Percentiles rank a stretch among this genome's conserved stretches.
Evolutionary conservation across 1,140 invertebrate genomes (phyloP).

Genomic region (Bombus impatiens): DNA sequence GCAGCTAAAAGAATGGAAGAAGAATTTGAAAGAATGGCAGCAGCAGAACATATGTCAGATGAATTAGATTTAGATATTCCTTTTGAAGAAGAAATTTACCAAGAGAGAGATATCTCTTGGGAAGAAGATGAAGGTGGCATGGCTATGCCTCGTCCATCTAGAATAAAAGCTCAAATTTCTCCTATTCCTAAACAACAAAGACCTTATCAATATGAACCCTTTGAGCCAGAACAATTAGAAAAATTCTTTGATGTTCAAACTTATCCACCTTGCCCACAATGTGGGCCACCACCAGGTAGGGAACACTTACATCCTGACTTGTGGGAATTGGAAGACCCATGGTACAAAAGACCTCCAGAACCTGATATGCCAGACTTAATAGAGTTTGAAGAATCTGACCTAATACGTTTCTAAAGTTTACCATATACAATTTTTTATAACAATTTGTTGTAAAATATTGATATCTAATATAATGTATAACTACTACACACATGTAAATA

Average conservation of each 20-base stretch:
- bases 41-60: not conserved
- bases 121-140: slow-evolving; percentile 53
- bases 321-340: slow-evolving; percentile 66
- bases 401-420: not conserved
- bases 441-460: slow-evolving; percentile 19
- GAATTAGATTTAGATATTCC: slow-evolving; percentile 50
- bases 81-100: slow-evolving; percentile 53
- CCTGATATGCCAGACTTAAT: slow-evolving; percentile 54
- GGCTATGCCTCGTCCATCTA: slow-evolving; percentile 32
- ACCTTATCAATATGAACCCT: slow-evolving; percentile 17
- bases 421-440: not conserved
- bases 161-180: slow-evolving; percentile 43
- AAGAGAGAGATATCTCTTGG: slow-evolving; percentile 61
- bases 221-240: slow-evolving; percentile 62
- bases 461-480: slow-evolving; percentile 13
- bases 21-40: slow-evolving; percentile 47
- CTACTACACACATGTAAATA: slow-evolving; percentile 21
- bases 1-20: slow-evolving; percentile 42
- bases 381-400: not conserved
- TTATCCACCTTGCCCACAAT: slow-evolving; percentile 46
- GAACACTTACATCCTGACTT: slow-evolving; percentile 58
- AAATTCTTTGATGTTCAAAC: slow-evolving; percentile 66
- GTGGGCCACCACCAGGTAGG: slow-evolving; percentile 44
- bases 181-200: not conserved
- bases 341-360: slow-evolving; percentile 22